Percentiles rank a stretch among this genome's conserved stretches.
Evolutionary conservation across 92 coral and sea anemone genomes (phyloP).

Genomic region (Palythoa caribaeorum): DNA sequence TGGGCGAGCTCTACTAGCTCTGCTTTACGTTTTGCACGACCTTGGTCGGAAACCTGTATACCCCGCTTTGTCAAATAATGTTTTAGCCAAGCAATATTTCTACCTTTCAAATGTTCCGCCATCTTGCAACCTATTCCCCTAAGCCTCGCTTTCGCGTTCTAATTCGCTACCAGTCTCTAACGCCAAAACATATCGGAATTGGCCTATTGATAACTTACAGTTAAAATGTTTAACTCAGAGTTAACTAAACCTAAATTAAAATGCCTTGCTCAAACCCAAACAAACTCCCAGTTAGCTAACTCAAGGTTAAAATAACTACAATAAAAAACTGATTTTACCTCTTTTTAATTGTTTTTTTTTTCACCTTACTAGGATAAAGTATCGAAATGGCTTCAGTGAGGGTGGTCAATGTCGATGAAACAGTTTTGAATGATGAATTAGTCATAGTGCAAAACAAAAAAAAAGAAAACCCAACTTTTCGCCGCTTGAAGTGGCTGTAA

Average conservation of each 20-base stretch:
- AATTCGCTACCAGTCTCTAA: no score
- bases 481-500: slow-evolving; percentile 6
- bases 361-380: background rate
- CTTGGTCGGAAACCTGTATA: slow-evolving; percentile 43
- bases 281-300: slow-evolving; percentile 4
- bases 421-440: background rate
- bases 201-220: background rate
- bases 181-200: no score
- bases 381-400: background rate
- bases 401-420: background rate
- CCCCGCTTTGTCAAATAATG: slow-evolving; percentile 49
- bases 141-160: background rate
- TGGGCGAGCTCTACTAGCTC: slow-evolving; percentile 41
- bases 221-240: background rate
- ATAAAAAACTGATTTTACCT: background rate
- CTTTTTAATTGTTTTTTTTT: background rate
- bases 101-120: background rate
- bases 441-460: background rate
- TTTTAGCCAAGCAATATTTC: slow-evolving; percentile 33
- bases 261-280: background rate
- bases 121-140: slow-evolving; percentile 16
- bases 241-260: background rate
- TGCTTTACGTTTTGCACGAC: slow-evolving; percentile 45
- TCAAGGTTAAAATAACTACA: background rate
- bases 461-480: background rate